Evolutionary conservation across 2,797 vertebrate species (phyloP).

Genomic region (Vultur gryphus): DNA sequence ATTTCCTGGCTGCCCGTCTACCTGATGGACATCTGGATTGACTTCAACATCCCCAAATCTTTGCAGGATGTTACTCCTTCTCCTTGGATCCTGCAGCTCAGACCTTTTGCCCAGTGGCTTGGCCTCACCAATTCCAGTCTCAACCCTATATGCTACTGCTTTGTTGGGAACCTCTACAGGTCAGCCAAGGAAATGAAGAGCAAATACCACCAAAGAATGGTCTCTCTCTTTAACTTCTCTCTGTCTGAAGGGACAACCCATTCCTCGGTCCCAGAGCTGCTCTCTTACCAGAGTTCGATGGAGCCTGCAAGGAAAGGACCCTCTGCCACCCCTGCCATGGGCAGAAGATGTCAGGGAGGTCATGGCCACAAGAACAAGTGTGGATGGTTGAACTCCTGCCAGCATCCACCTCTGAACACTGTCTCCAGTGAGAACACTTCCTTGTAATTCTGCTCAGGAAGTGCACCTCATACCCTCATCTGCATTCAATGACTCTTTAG

Average conservation of each 20-base stretch:
- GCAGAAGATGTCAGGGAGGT: conserved; percentile 60
- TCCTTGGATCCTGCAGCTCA: conserved; percentile 85
- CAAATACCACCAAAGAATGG: conserved; percentile 85
- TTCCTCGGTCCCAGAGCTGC: conserved; percentile 72
- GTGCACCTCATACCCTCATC: not conserved
- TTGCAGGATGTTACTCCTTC: conserved; percentile 75
- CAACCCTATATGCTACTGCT: conserved; percentile 93
- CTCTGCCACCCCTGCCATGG: not conserved
- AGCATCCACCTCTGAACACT: conserved; percentile 54
- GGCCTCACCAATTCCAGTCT: conserved; percentile 93
- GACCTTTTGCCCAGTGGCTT: conserved; percentile 90
- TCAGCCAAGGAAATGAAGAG: conserved; percentile 86
- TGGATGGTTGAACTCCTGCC: conserved; percentile 55
- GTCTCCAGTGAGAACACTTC: conserved; percentile 54
- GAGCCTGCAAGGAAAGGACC: conserved; percentile 56
- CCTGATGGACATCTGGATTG: conserved; percentile 87
- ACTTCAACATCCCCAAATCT: conserved; percentile 73
- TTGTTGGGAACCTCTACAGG: conserved; percentile 88
- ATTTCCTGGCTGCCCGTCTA: conserved; percentile 89
- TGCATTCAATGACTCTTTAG: not conserved
- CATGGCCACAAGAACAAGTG: conserved; percentile 56
- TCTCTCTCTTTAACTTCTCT: conserved; percentile 74
- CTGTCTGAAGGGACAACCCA: conserved; percentile 63
- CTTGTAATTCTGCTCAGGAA: conserved; percentile 33
- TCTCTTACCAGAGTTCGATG: conserved; percentile 68